Evolutionary conservation across 2,888 invertebrate genomes (phyloP).

Genomic region (Agriopis marginaria): DNA sequence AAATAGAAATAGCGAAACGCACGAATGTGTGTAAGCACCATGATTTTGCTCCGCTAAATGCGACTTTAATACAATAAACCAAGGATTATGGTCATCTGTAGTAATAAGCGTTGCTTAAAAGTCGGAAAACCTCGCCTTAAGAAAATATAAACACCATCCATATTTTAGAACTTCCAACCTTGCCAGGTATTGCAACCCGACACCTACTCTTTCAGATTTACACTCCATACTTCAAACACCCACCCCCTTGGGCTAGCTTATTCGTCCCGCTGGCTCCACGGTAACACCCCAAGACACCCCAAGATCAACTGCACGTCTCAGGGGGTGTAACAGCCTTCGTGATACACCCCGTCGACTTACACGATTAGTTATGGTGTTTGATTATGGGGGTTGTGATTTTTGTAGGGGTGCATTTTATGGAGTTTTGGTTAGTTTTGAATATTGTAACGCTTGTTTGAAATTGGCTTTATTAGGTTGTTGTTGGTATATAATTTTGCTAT

Average conservation of each 20-base stretch:
- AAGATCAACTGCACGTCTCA: background rate
- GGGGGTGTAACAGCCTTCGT: constrained; percentile 19
- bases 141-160: too few species aligned
- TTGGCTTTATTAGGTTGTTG: background rate
- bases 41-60: too few species aligned
- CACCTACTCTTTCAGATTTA: background rate
- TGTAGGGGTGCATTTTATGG: constrained; percentile 19
- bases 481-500: too few species aligned
- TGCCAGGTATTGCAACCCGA: background rate
- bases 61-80: too few species aligned
- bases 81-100: too few species aligned
- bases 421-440: background rate
- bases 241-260: background rate
- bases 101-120: too few species aligned
- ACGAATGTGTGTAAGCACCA: too few species aligned
- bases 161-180: background rate
- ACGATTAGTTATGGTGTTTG: constrained; percentile 38
- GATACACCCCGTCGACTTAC: constrained; percentile 38
- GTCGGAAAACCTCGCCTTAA: too few species aligned
- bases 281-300: constrained; percentile 2
- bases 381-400: constrained; percentile 41
- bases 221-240: background rate
- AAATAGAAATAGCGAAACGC: too few species aligned
- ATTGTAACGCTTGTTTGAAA: background rate
- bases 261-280: background rate